Evolutionary conservation across 2,113 vertebrate genomes (phyloP).

Genomic region (Camelus bactrianus): DNA sequence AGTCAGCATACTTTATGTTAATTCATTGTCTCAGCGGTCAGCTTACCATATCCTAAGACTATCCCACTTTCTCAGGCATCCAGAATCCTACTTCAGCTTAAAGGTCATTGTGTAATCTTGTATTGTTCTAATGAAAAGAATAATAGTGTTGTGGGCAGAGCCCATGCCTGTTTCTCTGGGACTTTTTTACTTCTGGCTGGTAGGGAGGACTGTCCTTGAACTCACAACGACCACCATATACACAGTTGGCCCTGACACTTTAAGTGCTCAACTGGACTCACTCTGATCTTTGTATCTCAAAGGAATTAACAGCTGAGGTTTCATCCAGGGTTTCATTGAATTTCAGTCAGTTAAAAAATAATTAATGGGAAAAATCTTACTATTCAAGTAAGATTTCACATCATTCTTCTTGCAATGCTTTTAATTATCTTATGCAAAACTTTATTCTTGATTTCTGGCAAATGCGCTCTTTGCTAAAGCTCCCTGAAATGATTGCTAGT

Average conservation of each 20-base stretch:
- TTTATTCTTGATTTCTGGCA: neutral
- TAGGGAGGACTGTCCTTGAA: slow-evolving; percentile 5
- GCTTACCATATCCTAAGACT: neutral
- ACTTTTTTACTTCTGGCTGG: neutral
- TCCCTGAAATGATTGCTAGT: neutral
- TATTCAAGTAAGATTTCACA: neutral
- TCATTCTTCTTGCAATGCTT: neutral
- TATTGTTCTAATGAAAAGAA: slow-evolving; percentile 32
- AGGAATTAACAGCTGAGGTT: slow-evolving; percentile 34
- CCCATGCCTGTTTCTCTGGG: neutral
- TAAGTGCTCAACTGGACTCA: neutral
- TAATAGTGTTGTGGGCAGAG: slow-evolving; percentile 15
- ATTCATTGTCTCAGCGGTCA: slow-evolving; percentile 34
- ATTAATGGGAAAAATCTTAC: slow-evolving; percentile 22
- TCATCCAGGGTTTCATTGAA: neutral
- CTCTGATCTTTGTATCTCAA: neutral
- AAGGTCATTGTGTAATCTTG: slow-evolving; percentile 36
- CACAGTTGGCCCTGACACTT: neutral
- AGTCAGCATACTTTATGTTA: slow-evolving; percentile 64
- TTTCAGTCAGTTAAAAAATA: slow-evolving; percentile 57
- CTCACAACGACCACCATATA: neutral
- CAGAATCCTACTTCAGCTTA: slow-evolving; percentile 22
- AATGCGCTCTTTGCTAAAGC: neutral
- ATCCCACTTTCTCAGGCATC: slow-evolving; percentile 23
- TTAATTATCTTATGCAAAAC: neutral